These are phyloP conservation scores for Alectoris magna DNA, from an alignment of 2,797 vertebrate genomes.

Conservation along the genomic window DNA sequence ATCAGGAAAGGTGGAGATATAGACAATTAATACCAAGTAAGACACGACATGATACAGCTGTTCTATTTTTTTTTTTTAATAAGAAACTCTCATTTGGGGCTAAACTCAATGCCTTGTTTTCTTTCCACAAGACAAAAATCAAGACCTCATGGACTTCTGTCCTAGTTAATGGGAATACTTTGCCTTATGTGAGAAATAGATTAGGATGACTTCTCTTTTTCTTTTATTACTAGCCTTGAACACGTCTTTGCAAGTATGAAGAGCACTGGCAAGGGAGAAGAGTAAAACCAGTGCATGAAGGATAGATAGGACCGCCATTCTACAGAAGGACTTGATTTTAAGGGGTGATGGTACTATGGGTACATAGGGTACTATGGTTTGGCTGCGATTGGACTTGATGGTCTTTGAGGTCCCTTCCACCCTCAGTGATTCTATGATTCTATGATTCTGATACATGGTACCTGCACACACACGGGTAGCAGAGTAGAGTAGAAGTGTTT, in stretches of 20 bases:
- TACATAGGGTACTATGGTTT: too few relatives aligned
- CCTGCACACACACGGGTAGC: not conserved
- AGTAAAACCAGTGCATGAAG: not conserved
- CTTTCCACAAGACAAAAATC: not conserved
- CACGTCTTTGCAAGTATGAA: not conserved
- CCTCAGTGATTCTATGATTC: too few relatives aligned
- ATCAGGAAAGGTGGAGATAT: not conserved
- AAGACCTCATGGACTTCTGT: not conserved
- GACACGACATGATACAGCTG: not conserved
- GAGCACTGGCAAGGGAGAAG: not conserved
- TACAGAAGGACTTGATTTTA: not conserved
- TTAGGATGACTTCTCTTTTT: not conserved
- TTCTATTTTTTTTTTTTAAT: not conserved
- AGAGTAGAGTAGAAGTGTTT: rapidly evolving
- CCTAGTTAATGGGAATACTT: not conserved
- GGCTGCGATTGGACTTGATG: too few relatives aligned
- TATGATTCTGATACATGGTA: not conserved
- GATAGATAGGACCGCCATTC: not conserved
- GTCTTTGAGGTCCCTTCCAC: too few relatives aligned
- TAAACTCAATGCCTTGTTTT: not conserved
- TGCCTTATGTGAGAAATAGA: not conserved
- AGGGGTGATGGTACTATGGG: rapidly evolving
- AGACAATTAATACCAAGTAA: not conserved
- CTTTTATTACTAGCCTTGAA: not conserved
- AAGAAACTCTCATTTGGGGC: not conserved